Percentiles rank a stretch among this genome's conserved stretches.
These are phyloP conservation scores for Aurelia sp. DNA, from an alignment of 30 jellyfish, hydroid and myxozoan species.

Conservation along the genomic window DNA sequence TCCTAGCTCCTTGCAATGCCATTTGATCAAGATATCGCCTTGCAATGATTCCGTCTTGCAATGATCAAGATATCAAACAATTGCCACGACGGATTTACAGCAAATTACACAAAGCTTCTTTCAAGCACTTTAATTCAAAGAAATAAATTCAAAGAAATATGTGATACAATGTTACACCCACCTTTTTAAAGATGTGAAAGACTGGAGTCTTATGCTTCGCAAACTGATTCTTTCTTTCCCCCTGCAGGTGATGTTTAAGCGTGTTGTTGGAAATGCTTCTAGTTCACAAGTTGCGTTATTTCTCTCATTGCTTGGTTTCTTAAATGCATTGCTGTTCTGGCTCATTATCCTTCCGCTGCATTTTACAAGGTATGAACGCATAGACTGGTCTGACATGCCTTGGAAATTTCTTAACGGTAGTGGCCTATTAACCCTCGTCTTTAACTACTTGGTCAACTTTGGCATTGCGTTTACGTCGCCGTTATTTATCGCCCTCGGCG, in stretches of 20 bases:
- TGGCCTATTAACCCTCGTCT: constrained; percentile 70
- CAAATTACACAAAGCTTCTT: too few species aligned
- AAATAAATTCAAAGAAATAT: too few species aligned
- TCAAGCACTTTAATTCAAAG: too few species aligned
- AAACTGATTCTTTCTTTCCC: constrained; percentile 1
- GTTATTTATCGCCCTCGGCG: constrained; percentile 88
- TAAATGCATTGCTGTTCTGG: constrained; percentile 69
- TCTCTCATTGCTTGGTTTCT: constrained; percentile 76
- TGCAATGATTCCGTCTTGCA: too few species aligned
- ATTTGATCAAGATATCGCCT: too few species aligned
- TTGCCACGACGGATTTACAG: too few species aligned
- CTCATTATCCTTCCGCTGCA: constrained; percentile 69
- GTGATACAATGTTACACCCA: too few species aligned
- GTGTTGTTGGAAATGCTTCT: constrained; percentile 73
- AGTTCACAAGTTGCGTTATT: constrained; percentile 95
- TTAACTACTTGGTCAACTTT: constrained; percentile 80
- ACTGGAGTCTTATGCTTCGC: too few species aligned
- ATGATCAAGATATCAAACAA: too few species aligned
- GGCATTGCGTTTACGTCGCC: constrained; percentile 96
- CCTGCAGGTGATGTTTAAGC: constrained; percentile 78
- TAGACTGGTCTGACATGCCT: constrained; percentile 74
- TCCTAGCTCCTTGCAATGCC: too few species aligned
- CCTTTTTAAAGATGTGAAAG: too few species aligned
- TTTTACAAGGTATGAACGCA: constrained; percentile 55
- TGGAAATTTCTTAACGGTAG: constrained; percentile 79